Conservation (phyloP, 1,140 invertebrate genomes). For the Drosophila murphyi region DNA sequence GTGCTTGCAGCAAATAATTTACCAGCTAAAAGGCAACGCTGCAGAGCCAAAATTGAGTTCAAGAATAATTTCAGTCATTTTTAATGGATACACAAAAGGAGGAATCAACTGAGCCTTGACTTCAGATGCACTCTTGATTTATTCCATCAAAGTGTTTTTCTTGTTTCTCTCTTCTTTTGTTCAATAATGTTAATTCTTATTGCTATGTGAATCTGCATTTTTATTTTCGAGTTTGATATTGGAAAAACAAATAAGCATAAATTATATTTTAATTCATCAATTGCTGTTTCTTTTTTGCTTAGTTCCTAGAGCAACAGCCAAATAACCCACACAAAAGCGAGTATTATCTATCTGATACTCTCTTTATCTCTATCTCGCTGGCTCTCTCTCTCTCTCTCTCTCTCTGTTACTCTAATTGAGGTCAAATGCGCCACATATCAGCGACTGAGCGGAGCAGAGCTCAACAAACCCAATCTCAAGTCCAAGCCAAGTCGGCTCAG, state of each 20-base stretch:
- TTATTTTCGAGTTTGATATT: not conserved
- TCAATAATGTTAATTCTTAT: not conserved
- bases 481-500: not conserved
- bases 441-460: conserved; percentile 14
- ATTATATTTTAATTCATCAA: conserved; percentile 29
- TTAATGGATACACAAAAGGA: conserved; percentile 22
- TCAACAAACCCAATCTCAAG: conserved; percentile 41
- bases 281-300: not conserved
- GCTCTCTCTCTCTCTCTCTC: not conserved
- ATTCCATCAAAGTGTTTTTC: not conserved
- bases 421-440: conserved; percentile 31
- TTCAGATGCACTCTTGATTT: not conserved
- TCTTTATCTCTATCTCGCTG: conserved; percentile 3
- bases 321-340: not conserved
- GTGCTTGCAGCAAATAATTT: conserved; percentile 14
- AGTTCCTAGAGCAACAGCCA: not conserved
- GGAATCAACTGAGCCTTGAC: conserved; percentile 1
- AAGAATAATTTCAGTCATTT: conserved; percentile 37
- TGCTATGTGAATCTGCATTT: not conserved
- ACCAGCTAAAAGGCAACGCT: not conserved
- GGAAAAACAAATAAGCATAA: not conserved
- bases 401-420: conserved; percentile 24
- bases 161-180: not conserved
- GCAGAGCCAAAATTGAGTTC: conserved; percentile 23
- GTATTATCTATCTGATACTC: not conserved